These are phyloP conservation scores for Pomatostomus ruficeps DNA, from an alignment of 2,113 vertebrate species.

Conservation along the genomic window DNA sequence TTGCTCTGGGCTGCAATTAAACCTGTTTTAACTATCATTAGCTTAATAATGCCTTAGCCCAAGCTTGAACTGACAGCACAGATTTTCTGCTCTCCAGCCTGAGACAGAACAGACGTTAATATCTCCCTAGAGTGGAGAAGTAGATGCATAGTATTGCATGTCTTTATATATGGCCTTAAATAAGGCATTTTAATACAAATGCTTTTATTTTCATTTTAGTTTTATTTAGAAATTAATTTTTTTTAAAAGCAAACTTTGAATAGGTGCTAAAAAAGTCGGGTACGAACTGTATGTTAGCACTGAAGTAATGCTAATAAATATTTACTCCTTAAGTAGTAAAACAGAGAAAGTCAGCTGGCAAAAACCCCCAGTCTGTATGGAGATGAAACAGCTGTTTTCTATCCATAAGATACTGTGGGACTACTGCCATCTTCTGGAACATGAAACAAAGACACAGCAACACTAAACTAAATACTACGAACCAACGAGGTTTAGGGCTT, in stretches of 20 bases:
- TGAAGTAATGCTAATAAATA: background rate
- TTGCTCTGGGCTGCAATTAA: background rate
- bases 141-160: background rate
- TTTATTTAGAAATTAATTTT: background rate
- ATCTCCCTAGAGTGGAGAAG: background rate
- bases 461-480: fast-evolving
- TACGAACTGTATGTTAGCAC: background rate
- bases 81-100: background rate
- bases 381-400: fast-evolving
- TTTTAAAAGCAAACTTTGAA: background rate
- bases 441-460: background rate
- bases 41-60: background rate
- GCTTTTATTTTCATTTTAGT: background rate
- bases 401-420: background rate
- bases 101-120: background rate
- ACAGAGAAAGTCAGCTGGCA: background rate
- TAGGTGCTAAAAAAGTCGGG: background rate
- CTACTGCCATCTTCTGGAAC: constrained; percentile 66
- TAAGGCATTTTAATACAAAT: background rate
- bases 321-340: background rate
- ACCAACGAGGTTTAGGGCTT: background rate
- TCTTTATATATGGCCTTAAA: background rate
- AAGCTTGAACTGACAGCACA: background rate
- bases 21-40: background rate
- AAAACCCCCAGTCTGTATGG: fast-evolving